Percentiles rank a stretch among this genome's conserved stretches.
Conservation (phyloP, 1,140 invertebrate genomes). For the Megalopta genalis region DNA sequence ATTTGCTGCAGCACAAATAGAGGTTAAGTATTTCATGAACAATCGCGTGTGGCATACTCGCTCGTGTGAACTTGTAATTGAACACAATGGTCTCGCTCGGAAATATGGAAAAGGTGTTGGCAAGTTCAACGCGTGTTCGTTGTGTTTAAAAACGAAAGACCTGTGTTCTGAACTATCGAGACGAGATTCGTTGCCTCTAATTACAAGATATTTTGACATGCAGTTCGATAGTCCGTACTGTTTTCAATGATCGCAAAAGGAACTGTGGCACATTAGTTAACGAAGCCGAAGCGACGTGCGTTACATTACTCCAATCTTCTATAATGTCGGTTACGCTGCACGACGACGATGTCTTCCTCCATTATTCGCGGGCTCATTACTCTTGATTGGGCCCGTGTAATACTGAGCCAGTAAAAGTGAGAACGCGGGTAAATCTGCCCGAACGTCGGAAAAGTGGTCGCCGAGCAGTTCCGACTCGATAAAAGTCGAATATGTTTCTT, state of each 20-base stretch:
- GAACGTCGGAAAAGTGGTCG: neutral
- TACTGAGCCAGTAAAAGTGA: constrained; percentile 42
- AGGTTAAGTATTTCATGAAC: constrained; percentile 6
- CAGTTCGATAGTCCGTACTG: neutral
- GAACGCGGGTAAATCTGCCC: constrained; percentile 12
- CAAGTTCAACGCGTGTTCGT: neutral
- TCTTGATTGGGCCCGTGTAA: constrained; percentile 19
- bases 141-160: neutral
- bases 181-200: too few species aligned
- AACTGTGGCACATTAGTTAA: constrained; percentile 37
- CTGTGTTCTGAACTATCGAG: too few species aligned
- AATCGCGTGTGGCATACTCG: neutral
- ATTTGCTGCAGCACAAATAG: constrained; percentile 6
- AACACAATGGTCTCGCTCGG: neutral
- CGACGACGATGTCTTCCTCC: constrained; percentile 30
- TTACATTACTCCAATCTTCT: constrained; percentile 49
- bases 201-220: neutral
- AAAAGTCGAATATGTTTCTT: too few species aligned
- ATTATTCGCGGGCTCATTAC: constrained; percentile 40
- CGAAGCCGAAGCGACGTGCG: constrained; percentile 25
- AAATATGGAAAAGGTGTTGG: neutral
- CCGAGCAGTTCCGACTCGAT: neutral
- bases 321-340: constrained; percentile 39
- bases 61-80: constrained; percentile 1
- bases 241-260: constrained; percentile 20